Evolutionary conservation across 2,888 invertebrate species (phyloP).

Genomic region (Monoplex corrugatus): DNA sequence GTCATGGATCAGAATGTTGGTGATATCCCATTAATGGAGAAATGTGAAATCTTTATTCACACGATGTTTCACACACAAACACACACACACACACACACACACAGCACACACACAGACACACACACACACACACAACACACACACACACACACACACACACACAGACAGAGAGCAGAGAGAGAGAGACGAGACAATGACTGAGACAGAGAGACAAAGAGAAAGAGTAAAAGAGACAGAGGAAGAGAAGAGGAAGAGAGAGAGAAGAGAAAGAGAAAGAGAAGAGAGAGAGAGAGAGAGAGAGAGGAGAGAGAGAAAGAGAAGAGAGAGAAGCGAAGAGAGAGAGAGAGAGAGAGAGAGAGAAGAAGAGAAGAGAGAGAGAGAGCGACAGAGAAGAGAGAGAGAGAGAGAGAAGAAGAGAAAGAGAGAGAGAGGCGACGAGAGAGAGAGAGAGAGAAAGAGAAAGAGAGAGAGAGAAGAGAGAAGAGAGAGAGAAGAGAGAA

Average conservation of each 20-base stretch:
- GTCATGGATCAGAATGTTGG: too few relatives aligned
- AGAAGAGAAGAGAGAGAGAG: not conserved
- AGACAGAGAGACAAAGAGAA: not conserved
- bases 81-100: not conserved
- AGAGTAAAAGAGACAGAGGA: not conserved
- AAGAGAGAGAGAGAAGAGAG: not conserved
- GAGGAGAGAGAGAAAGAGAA: not conserved
- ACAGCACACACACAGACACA: not conserved
- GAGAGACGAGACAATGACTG: not conserved
- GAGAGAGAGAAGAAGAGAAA: not conserved
- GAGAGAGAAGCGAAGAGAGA: slow-evolving; percentile 14
- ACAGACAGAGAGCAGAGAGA: not conserved
- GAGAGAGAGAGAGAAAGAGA: slow-evolving; percentile 36
- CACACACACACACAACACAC: not conserved
- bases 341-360: slow-evolving; percentile 28
- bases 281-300: not conserved
- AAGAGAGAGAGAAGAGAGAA: not conserved
- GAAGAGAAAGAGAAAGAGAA: not conserved
- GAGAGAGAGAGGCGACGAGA: slow-evolving; percentile 25
- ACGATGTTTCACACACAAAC: not conserved
- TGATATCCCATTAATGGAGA: too few relatives aligned
- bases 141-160: not conserved
- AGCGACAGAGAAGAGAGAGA: not conserved
- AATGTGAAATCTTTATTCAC: too few relatives aligned
- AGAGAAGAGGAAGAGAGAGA: not conserved